Evolutionary conservation across 2,888 invertebrate species (phyloP).

Genomic region (Rhogogaster chlorosoma): DNA sequence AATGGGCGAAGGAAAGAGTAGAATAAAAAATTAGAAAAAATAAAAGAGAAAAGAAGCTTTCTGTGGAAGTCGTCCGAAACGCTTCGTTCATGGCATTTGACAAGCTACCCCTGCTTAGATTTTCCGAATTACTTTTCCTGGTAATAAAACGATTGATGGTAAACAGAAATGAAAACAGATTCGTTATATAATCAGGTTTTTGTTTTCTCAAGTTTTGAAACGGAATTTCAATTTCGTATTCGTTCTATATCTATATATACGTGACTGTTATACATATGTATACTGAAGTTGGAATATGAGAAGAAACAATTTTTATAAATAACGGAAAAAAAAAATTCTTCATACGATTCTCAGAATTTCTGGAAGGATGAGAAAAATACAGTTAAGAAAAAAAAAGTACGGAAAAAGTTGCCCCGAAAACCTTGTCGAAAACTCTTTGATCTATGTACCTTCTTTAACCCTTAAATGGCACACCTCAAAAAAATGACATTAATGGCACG

Average conservation of each 20-base stretch:
- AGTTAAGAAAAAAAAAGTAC: not conserved
- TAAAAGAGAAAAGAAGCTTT: not conserved
- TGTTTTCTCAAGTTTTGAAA: not conserved
- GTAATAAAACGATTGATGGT: not conserved
- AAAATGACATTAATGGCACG: too few relatives aligned
- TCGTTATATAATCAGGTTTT: not conserved
- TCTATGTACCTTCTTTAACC: not conserved
- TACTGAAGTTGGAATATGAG: not conserved
- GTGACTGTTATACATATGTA: too few relatives aligned
- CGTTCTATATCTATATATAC: too few relatives aligned
- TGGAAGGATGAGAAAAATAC: not conserved
- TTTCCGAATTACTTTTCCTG: not conserved
- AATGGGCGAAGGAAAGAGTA: not conserved
- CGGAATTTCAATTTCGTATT: not conserved
- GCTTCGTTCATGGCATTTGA: not conserved
- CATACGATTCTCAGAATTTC: not conserved
- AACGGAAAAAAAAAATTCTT: not conserved
- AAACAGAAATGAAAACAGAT: not conserved
- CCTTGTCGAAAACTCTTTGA: conserved; percentile 2
- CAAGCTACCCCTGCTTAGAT: not conserved
- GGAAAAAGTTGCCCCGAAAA: not conserved
- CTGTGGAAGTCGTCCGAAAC: not conserved
- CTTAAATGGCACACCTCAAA: too few relatives aligned
- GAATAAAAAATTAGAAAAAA: not conserved
- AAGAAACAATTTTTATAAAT: not conserved